These are phyloP conservation scores for Limnephilus marmoratus DNA, from an alignment of 2,888 invertebrate genomes.

Conservation along the genomic window DNA sequence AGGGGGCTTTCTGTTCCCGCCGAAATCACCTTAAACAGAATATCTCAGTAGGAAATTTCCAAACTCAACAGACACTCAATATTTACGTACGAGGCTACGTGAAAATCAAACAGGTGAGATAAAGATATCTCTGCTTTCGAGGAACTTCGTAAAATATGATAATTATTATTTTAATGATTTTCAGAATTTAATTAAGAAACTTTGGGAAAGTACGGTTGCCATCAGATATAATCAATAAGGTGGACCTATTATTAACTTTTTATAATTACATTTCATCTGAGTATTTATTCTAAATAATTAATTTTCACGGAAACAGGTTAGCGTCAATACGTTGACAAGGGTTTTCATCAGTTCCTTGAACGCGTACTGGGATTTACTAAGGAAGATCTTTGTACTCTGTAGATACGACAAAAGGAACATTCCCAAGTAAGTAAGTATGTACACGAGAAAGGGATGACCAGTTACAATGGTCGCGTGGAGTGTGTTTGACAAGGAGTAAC, in stretches of 20 bases:
- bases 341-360: neutral
- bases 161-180: neutral
- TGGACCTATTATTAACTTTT: neutral
- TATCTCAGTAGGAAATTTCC: slow-evolving; percentile 28
- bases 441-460: slow-evolving; percentile 37
- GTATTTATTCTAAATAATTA: neutral
- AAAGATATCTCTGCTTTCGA: neutral
- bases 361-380: neutral
- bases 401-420: slow-evolving; percentile 30
- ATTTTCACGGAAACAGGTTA: neutral
- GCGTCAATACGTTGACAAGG: neutral
- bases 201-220: neutral
- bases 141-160: neutral
- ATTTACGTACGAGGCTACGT: slow-evolving; percentile 4
- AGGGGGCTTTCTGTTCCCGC: slow-evolving; percentile 37
- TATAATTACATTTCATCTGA: neutral
- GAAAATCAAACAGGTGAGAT: slow-evolving; percentile 9
- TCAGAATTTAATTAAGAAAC: neutral
- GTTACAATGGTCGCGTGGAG: slow-evolving; percentile 50
- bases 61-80: slow-evolving; percentile 16
- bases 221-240: neutral
- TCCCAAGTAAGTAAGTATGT: slow-evolving; percentile 14
- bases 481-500: slow-evolving; percentile 60
- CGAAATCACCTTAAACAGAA: slow-evolving; percentile 42
- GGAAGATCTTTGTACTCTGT: neutral